Evolutionary conservation across 2,888 invertebrate genomes (phyloP).

Genomic region (Andrena hattorfiana): DNA sequence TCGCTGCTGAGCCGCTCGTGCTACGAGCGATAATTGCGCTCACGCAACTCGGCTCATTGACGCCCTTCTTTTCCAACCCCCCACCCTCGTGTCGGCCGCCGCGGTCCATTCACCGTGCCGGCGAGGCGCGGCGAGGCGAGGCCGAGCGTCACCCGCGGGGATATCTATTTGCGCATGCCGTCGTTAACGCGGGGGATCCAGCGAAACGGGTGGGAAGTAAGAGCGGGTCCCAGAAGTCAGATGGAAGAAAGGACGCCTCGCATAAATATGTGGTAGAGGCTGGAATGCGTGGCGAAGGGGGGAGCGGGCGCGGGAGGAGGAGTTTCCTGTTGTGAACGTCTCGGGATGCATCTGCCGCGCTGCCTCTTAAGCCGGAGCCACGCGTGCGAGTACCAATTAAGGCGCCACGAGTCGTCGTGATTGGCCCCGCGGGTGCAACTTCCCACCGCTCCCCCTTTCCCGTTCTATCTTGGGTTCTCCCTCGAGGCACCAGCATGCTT

Average conservation of each 20-base stretch:
- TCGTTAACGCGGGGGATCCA: conserved; percentile 52
- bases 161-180: conserved; percentile 79
- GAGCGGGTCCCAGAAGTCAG: conserved; percentile 47
- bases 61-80: conserved; percentile 59
- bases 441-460: conserved; percentile 31
- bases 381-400: conserved; percentile 74
- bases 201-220: conserved; percentile 40
- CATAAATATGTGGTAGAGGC: conserved; percentile 57
- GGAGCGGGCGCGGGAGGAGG: conserved; percentile 71
- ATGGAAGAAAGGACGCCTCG: conserved; percentile 61
- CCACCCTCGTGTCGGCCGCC: conserved; percentile 58
- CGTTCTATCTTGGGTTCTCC: conserved; percentile 22
- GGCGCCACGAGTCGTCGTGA: conserved; percentile 72
- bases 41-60: conserved; percentile 75
- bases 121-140: not conserved
- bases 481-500: conserved; percentile 14
- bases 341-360: conserved; percentile 81
- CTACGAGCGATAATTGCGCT: conserved; percentile 63
- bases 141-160: conserved; percentile 40
- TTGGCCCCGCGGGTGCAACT: conserved; percentile 63
- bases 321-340: conserved; percentile 84
- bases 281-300: conserved; percentile 50
- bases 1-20: conserved; percentile 28
- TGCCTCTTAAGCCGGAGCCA: conserved; percentile 75
- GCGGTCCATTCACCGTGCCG: conserved; percentile 79